Evolutionary conservation across 1,140 invertebrate genomes (phyloP), one percentile per base, ranked within the genome.

Genomic region (Trypoxylus dichotomus): DNA sequence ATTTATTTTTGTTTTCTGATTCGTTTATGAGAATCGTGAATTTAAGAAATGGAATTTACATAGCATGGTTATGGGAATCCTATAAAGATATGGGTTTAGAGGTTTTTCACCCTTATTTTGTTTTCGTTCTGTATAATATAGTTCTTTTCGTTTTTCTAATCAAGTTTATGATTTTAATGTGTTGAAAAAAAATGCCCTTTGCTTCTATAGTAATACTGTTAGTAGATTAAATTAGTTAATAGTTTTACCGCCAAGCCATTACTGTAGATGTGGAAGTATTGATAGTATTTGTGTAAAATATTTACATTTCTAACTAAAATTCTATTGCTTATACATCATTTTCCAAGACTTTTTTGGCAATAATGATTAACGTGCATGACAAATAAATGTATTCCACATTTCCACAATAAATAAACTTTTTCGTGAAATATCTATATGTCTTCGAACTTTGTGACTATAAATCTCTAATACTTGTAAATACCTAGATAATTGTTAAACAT

Each of bases 1-100:
- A 10, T 68, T 68, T 68, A 27, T 68, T 27, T 68, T 68, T 68
- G 10, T 11, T 68, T 68, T 68, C 27, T 68, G 21, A 24, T 68
- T 68, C 60, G 60, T 68, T 68, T 68, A 68, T 54, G 47, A 68
- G 60, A 68, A 24, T 68, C 24, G 60, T 25, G 60, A 68, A 68
- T 68, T 37, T 68, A 68, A 68, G 60, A 68, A 29, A 68, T 29
- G 27, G 60, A 27, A 54, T 68, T 29, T 21, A 68, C 21, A 68
- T 24, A 24, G 60, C 60, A 68, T 68, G 60, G 60, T 68, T 68
- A 68, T 68, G 60, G 60, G 60, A 68, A 68, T 68, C 60, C 60
- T 68, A 68, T 68, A 13, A 68, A 29, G 11, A 68, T 27, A 27
- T 68, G 60, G 60, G 60, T 68, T 68, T 68, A 68, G 60, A 68